Base-by-base conservation (phyloP, 2,888 invertebrate species). In the Agapetus fuscipes region DNA sequence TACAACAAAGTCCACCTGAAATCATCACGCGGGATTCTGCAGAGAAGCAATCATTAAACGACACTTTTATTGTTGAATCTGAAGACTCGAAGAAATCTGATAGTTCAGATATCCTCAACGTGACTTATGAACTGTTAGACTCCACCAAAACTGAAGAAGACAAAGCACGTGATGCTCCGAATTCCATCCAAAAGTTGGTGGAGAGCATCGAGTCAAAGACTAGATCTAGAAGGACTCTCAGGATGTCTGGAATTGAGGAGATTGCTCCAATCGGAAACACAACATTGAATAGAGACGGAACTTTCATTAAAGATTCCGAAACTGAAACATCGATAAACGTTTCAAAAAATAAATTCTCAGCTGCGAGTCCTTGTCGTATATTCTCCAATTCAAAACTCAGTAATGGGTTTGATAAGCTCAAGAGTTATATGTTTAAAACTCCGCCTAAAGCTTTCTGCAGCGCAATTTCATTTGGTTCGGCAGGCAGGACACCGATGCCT, bases 231-330 rank as follows among this genome's bases (percentile, higher is more conserved):
- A 32, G 36, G 10, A 32, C 9, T 27, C 9, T 36, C 7, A 37
- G 45, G 32, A 45, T 45, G 32, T 45, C 45, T 6, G 45, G 45
- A 11, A 41, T 45, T 12, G 41, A 41, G 24, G 45, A 37, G 16
- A 28, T 45, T 10, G n/a, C 17, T 16, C 2, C 11, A 11, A 12
- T 36, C 7, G 45, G 51, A 2, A 28, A 16, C 24, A 58, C 60
- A 30, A 59, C 60, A 2, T 43, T 65, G 2, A 61, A 59, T 53
- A 53, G 66, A 15, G 67, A 68, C 51, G 64, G 63, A 0, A 69
- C 68, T 2, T 69, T 64, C 30, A 67, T 64, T 0, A 67, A 63
- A 49, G 65, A 67, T 11, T n/a, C n/a, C n/a, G n/a, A n/a, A n/a
- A n/a, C n/a, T n/a, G n/a, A n/a, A n/a, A n/a, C n/a, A n/a, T n/a